Conservation (phyloP, 1,140 invertebrate genomes). For the Dufourea novaeangliae region DNA sequence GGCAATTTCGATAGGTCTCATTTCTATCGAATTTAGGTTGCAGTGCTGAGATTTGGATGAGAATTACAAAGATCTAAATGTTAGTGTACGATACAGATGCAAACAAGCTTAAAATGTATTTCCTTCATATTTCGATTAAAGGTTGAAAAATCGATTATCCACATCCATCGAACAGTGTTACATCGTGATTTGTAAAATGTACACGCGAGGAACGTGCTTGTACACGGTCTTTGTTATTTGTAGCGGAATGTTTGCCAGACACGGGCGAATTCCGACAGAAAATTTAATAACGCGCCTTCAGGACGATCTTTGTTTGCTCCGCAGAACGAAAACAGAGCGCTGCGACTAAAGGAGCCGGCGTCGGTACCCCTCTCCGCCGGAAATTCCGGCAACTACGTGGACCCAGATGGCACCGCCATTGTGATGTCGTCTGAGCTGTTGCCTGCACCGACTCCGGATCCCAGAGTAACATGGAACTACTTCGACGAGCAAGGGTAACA, state of each 20-base stretch:
- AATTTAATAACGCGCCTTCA: conserved; percentile 24
- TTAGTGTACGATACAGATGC: no score
- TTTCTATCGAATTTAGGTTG: no score
- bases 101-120: no score
- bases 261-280: conserved; percentile 13
- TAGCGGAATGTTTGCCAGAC: not conserved
- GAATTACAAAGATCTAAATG: no score
- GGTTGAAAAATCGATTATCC: no score
- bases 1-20: no score
- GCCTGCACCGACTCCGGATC: conserved; percentile 77
- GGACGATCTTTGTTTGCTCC: conserved; percentile 59
- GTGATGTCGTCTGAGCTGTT: conserved; percentile 78
- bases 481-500: conserved; percentile 89
- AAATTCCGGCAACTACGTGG: conserved; percentile 78
- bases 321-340: conserved; percentile 87
- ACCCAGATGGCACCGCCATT: conserved; percentile 76
- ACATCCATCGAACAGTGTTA: no score
- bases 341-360: conserved; percentile 85
- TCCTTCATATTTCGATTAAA: no score
- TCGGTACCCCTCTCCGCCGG: conserved; percentile 77
- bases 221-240: not conserved
- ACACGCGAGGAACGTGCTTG: not conserved
- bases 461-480: conserved; percentile 87
- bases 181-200: no score
- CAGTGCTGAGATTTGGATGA: no score